phyloP scores from a whole-genome alignment of 2,113 vertebrate species.

The Coregonus clupeaformis region DNA sequence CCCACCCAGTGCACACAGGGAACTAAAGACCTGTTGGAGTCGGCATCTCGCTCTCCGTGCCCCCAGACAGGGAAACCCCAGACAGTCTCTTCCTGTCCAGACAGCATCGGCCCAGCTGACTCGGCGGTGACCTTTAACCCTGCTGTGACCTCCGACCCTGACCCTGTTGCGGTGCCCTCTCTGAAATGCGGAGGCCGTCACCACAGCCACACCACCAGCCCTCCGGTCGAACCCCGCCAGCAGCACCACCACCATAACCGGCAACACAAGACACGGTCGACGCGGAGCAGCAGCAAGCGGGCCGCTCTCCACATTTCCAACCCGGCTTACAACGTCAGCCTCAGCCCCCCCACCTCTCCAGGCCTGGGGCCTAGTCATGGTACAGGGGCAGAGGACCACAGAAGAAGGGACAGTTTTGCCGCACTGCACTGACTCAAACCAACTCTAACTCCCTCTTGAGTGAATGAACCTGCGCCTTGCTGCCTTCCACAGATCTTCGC shows the following conservation, averaged over 20 bases:
- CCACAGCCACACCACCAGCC: fast-evolving
- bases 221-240: neutral
- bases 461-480: constrained; percentile 18
- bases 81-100: constrained; percentile 33
- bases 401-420: constrained; percentile 22
- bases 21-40: constrained; percentile 65
- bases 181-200: constrained; percentile 24
- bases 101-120: neutral
- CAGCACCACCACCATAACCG: constrained; percentile 9
- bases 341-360: constrained; percentile 37
- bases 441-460: too few relatives aligned
- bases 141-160: constrained; percentile 33
- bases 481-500: neutral
- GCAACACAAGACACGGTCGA: constrained; percentile 31
- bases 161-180: constrained; percentile 24
- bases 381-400: neutral
- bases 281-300: constrained; percentile 43
- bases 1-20: constrained; percentile 61
- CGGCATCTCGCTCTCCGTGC: constrained; percentile 57
- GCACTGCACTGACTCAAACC: constrained; percentile 28
- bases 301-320: constrained; percentile 37
- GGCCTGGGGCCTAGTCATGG: constrained; percentile 11
- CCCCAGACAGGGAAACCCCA: constrained; percentile 61
- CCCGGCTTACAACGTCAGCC: constrained; percentile 19
- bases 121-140: constrained; percentile 4